Conservation (phyloP, 2,797 vertebrate species). For the Crax fasciolata region DNA sequence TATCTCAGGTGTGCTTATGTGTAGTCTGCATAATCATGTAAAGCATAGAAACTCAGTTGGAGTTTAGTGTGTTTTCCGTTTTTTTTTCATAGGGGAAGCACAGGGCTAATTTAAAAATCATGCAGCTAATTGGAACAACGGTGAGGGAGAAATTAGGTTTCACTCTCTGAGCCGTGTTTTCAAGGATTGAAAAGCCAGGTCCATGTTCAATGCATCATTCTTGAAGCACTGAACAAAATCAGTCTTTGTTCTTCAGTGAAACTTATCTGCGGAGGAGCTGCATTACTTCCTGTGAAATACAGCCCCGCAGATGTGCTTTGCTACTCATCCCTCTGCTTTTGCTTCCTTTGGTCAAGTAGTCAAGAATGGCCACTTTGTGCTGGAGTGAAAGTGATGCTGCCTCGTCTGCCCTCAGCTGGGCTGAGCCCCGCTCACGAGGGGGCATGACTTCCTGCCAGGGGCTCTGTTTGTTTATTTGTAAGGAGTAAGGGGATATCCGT, state of each 20-base stretch:
- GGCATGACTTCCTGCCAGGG: slow-evolving; percentile 60
- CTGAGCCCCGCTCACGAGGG: slow-evolving; percentile 21
- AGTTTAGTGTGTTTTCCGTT: background rate
- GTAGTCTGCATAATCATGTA: slow-evolving; percentile 24
- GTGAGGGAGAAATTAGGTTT: slow-evolving; percentile 22
- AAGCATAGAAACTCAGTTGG: background rate
- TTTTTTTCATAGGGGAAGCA: slow-evolving; percentile 6
- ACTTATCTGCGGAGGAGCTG: slow-evolving; percentile 82
- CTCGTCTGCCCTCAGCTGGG: slow-evolving; percentile 56
- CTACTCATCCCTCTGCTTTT: slow-evolving; percentile 44
- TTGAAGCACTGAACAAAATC: slow-evolving; percentile 77
- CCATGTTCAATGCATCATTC: slow-evolving; percentile 81
- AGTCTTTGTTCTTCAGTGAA: slow-evolving; percentile 82
- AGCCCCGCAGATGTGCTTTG: slow-evolving; percentile 77
- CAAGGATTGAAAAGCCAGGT: slow-evolving; percentile 60
- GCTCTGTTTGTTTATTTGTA: slow-evolving; percentile 68
- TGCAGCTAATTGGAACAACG: background rate
- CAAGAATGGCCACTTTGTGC: slow-evolving; percentile 85
- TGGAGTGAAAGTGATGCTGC: slow-evolving; percentile 76
- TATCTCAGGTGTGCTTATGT: background rate
- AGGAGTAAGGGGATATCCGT: background rate
- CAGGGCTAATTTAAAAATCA: slow-evolving; percentile 34
- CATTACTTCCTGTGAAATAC: slow-evolving; percentile 81
- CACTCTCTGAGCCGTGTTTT: slow-evolving; percentile 53
- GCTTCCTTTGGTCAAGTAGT: slow-evolving; percentile 67